A percentile compares a stretch with the other conserved stretches of the same genome.
Conservation (phyloP, 2,113 vertebrate genomes). For the Macrotis lagotis region DNA sequence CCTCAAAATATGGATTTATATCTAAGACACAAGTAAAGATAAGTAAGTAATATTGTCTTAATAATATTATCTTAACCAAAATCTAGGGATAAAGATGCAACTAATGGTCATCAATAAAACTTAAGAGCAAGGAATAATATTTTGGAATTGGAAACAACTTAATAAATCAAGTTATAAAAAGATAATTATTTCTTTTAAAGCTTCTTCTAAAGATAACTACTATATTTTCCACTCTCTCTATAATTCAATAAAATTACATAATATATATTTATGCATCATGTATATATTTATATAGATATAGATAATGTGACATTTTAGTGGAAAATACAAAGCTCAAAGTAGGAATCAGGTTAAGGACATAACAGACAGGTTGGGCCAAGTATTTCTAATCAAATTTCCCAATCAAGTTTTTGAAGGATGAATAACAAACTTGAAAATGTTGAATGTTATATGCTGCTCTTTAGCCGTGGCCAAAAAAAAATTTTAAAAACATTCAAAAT, state of each 20-base stretch:
- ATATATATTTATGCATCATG: no score
- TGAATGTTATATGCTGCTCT: background rate
- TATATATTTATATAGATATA: no score
- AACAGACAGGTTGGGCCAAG: background rate
- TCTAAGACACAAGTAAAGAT: background rate
- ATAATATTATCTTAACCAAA: background rate
- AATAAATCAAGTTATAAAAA: constrained; percentile 4
- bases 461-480: background rate
- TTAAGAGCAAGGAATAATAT: constrained; percentile 27
- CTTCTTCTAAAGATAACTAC: background rate
- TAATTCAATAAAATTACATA: background rate
- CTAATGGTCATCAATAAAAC: constrained; percentile 4
- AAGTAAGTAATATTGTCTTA: background rate
- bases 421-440: background rate
- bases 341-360: background rate
- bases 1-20: background rate
- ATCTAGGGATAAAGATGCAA: background rate
- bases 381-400: background rate
- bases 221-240: background rate
- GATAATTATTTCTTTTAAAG: constrained; percentile 7
- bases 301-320: no score
- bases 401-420: background rate
- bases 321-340: constrained; percentile 29
- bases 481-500: no score
- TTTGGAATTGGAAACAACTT: background rate